These are phyloP conservation scores for Paramormyrops kingsleyae DNA, from an alignment of 2,113 vertebrate species.

Conservation along the genomic window DNA sequence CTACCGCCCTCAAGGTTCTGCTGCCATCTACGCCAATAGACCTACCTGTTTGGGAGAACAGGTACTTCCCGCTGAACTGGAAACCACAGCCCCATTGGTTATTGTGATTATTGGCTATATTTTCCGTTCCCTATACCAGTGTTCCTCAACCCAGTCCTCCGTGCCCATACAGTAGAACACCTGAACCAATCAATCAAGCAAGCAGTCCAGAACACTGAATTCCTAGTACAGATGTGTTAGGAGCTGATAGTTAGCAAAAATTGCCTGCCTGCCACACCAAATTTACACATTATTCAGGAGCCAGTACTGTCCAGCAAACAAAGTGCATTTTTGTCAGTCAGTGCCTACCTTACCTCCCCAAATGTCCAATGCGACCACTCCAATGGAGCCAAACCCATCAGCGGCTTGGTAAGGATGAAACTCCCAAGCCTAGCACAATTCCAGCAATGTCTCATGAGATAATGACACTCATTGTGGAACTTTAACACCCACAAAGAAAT, in stretches of 20 bases:
- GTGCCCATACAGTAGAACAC: background rate
- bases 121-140: background rate
- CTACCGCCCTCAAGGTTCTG: background rate
- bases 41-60: background rate
- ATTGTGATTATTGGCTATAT: background rate
- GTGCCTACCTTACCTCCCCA: background rate
- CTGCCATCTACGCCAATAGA: background rate
- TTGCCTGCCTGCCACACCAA: background rate
- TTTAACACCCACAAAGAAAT: background rate
- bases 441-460: background rate
- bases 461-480: background rate
- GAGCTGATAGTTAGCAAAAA: background rate
- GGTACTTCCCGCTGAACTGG: background rate
- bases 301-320: background rate
- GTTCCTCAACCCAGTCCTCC: background rate
- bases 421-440: background rate
- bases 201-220: background rate
- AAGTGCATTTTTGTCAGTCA: background rate
- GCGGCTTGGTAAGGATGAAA: background rate
- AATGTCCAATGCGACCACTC: background rate
- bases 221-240: background rate
- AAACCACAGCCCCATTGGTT: background rate
- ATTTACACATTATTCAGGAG: background rate
- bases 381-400: background rate
- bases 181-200: background rate